Evolutionary conservation across 1,140 invertebrate genomes (phyloP).

Genomic region (Apis cerana): DNA sequence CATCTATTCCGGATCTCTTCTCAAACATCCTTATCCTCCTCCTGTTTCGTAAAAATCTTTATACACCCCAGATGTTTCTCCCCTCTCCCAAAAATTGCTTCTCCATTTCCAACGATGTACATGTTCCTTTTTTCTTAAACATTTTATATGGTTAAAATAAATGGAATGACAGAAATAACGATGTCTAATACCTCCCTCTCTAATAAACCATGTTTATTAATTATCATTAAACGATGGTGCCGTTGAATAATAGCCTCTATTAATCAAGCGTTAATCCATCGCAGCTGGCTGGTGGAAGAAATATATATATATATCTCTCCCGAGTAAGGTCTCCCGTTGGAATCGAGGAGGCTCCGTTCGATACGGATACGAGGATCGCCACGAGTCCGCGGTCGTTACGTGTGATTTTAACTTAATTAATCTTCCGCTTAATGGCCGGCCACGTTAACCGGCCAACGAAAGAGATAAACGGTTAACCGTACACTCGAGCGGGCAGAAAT

Average conservation of each 20-base stretch:
- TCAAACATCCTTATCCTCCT: background rate
- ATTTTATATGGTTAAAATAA: no score
- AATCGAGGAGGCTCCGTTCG: slow-evolving; percentile 25
- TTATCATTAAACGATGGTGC: slow-evolving; percentile 35
- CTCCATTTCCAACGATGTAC: no score
- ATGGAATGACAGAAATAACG: no score
- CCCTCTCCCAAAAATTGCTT: no score
- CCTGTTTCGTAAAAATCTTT: no score
- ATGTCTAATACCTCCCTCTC: no score
- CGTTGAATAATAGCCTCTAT: slow-evolving; percentile 37
- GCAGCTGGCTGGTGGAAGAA: no score
- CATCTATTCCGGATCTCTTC: background rate
- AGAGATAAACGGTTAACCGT: slow-evolving; percentile 45
- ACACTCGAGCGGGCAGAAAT: slow-evolving; percentile 22
- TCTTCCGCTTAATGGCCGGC: slow-evolving; percentile 43
- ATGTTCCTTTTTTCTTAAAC: no score
- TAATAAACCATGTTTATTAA: slow-evolving; percentile 37
- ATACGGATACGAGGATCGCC: slow-evolving; percentile 2
- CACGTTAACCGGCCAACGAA: slow-evolving; percentile 39
- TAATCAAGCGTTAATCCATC: slow-evolving; percentile 43
- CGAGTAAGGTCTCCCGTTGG: slow-evolving; percentile 7
- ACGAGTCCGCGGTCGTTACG: slow-evolving; percentile 31
- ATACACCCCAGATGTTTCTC: no score
- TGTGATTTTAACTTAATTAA: slow-evolving; percentile 54
- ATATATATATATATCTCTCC: background rate